Conservation (phyloP, 2,888 invertebrate genomes). For the Sabatieria punctata region DNA sequence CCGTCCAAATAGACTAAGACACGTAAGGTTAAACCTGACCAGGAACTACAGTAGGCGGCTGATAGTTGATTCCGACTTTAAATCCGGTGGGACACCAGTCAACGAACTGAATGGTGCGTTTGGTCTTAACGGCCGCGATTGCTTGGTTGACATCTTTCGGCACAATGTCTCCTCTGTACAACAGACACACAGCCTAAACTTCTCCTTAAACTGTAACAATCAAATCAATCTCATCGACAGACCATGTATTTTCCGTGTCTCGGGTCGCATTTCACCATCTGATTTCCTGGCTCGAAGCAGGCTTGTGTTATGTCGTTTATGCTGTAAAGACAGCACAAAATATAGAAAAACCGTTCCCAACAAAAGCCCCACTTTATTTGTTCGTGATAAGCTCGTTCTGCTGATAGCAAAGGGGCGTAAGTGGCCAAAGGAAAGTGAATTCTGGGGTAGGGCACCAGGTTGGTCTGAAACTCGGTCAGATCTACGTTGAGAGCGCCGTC, state of each 20-base stretch:
- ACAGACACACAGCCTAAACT: conserved; percentile 38
- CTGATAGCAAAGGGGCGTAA: conserved; percentile 23
- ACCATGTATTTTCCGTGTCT: conserved; percentile 37
- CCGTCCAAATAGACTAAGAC: no score
- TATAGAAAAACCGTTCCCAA: conserved; percentile 40
- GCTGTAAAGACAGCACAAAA: conserved; percentile 61
- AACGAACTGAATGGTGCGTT: conserved; percentile 57
- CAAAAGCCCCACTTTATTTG: conserved; percentile 8
- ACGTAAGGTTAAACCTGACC: no score
- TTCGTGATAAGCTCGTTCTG: conserved; percentile 24
- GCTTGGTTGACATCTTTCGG: conserved; percentile 87
- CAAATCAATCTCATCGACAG: no score
- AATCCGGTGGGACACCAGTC: conserved; percentile 65
- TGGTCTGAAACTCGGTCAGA: conserved; percentile 51
- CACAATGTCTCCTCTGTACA: conserved; percentile 64
- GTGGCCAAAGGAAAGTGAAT: conserved; percentile 76
- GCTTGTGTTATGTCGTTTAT: conserved; percentile 90
- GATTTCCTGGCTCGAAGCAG: conserved; percentile 58
- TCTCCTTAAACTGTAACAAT: no score
- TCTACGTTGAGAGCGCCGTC: conserved; percentile 77
- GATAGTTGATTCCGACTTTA: conserved; percentile 44
- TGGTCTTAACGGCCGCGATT: conserved; percentile 84
- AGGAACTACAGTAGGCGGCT: conserved; percentile 37
- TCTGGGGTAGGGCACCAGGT: conserved; percentile 57
- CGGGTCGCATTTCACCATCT: conserved; percentile 41